Evolutionary conservation across 2,888 invertebrate genomes (phyloP).

Genomic region (Erynnis tages): DNA sequence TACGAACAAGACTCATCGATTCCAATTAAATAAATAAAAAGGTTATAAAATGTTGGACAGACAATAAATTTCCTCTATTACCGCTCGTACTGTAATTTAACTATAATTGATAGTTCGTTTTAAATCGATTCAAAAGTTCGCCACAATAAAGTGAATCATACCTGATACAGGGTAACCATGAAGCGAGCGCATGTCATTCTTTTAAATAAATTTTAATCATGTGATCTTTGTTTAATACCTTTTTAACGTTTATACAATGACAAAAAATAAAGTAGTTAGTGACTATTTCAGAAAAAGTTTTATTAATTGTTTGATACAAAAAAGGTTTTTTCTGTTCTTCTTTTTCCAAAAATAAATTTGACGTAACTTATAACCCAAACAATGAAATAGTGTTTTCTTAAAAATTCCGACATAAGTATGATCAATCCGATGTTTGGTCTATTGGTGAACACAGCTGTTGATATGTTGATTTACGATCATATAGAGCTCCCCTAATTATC

Average conservation of each 20-base stretch:
- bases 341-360: no score
- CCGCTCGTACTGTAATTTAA: slow-evolving; percentile 67
- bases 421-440: slow-evolving; percentile 6
- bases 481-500: slow-evolving; percentile 76
- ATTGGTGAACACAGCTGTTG: slow-evolving; percentile 60
- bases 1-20: slow-evolving; percentile 61
- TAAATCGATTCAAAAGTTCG: slow-evolving; percentile 64
- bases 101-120: slow-evolving; percentile 76
- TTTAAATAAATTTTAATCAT: no score
- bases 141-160: slow-evolving; percentile 74
- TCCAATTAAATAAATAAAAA: slow-evolving; percentile 76
- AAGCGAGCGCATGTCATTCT: slow-evolving; percentile 7
- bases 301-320: no score
- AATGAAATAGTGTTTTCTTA: no score
- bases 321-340: no score
- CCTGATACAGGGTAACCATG: slow-evolving; percentile 44
- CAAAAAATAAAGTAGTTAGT: no score
- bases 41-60: slow-evolving; percentile 69
- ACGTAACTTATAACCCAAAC: no score
- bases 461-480: slow-evolving; percentile 77
- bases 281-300: no score
- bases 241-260: no score
- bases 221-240: no score
- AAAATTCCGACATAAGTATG: background rate
- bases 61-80: slow-evolving; percentile 76